Evolutionary conservation across 2,113 vertebrate genomes (phyloP), one percentile per base, ranked within the genome.

Genomic region (Ageneiosus marmoratus): DNA sequence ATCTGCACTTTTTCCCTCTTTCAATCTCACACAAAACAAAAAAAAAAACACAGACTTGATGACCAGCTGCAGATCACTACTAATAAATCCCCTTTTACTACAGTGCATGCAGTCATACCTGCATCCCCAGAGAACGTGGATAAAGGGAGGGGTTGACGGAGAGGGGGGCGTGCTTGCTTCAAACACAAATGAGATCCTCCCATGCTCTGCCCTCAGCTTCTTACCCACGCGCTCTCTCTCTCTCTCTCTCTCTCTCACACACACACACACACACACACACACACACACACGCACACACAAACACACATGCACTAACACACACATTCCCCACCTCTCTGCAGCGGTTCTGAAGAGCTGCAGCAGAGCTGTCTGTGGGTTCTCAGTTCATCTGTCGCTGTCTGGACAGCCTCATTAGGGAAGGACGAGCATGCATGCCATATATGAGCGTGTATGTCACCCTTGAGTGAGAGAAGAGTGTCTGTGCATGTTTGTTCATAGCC

Each of bases 121-220:
- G 85, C 75, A 75, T 86, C 72, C 37, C 46, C 78, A 73, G 34
- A 56, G 67, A 73, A 34, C 22, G n/a, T 11, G 22, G 53, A 51
- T 70, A 24, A 20, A 72, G n/a, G 67, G 67, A 27, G 16, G 67
- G 34, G 16, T 27, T n/a, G 44, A 37, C 62, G 18, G 50, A 58
- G 51, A 84, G 84, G 84, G 82, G 85, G 77, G 79, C 79, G 85
- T 88, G 85, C 90, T 87, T 84, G 84, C 89, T 85, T 86, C 88
- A 93, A 93, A 93, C 93, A 91, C 90, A 93, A 93, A 93, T 92
- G 87, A 93, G 91, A 86, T 82, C 83, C 87, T 70, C 81, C 67
- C 79, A 91, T 90, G 89, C 89, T 91, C 89, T 86, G 89, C 84
- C 89, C 83, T 73, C 51, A 58, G 67, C 69, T 58, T 63, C 86